A percentile compares a stretch with the other conserved stretches of the same genome.
Evolutionary conservation across 2,113 vertebrate genomes (phyloP).

Genomic region (Heterotis niloticus): DNA sequence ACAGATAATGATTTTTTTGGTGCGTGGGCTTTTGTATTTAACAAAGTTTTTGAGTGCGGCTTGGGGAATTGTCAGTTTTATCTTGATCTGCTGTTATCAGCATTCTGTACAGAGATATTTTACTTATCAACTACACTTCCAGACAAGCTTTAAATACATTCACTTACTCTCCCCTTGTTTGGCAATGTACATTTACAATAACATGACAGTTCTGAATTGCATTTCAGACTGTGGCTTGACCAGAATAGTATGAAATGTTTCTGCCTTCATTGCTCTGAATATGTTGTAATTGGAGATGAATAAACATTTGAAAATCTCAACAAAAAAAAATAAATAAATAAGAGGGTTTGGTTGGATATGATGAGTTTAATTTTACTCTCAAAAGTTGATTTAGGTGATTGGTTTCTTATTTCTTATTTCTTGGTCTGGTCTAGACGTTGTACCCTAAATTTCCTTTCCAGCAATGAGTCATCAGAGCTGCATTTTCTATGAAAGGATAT

Average conservation of each 20-base stretch:
- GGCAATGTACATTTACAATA: background rate
- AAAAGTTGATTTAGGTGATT: background rate
- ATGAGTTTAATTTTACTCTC: background rate
- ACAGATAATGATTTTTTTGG: background rate
- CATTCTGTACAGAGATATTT: constrained; percentile 7
- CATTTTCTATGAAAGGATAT: constrained; percentile 24
- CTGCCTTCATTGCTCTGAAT: no score
- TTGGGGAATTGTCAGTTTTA: background rate
- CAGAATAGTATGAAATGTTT: background rate
- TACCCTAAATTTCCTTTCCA: background rate
- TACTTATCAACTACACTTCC: constrained; percentile 1
- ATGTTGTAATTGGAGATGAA: no score
- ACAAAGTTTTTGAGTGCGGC: background rate
- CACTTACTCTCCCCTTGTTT: background rate
- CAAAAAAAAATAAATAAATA: background rate
- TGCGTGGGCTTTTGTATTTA: constrained; percentile 9
- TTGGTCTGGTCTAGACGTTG: background rate
- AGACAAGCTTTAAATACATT: background rate
- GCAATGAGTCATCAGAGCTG: constrained; percentile 29
- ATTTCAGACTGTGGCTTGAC: background rate
- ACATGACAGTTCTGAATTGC: background rate
- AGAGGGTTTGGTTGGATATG: background rate
- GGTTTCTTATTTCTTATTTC: background rate
- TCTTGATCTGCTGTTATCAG: constrained; percentile 7
- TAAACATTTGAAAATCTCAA: background rate